A percentile compares a stretch with the other conserved stretches of the same genome.
Evolutionary conservation across 1,140 invertebrate species (phyloP).

Genomic region (Eupristina koningsbergeri): DNA sequence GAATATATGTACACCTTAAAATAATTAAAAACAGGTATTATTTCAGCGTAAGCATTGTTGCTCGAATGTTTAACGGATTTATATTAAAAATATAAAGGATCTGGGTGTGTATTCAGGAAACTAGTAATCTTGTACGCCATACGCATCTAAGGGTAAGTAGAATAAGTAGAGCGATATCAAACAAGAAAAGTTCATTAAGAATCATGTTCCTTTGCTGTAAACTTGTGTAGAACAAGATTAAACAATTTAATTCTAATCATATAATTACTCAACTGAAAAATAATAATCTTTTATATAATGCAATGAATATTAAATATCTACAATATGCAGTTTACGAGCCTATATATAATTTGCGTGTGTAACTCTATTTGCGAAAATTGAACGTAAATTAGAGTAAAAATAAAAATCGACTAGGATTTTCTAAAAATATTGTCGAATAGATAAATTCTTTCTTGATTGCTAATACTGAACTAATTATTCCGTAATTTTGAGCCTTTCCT

Average conservation of each 20-base stretch:
- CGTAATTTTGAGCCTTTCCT: background rate
- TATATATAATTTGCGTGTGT: too few relatives aligned
- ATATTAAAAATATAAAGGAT: background rate
- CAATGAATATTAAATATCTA: too few relatives aligned
- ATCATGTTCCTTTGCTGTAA: background rate
- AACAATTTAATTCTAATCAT: background rate
- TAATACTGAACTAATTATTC: background rate
- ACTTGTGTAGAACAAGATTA: background rate
- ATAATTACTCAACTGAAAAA: background rate
- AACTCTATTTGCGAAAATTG: too few relatives aligned
- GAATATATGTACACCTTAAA: background rate
- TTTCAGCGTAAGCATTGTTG: background rate
- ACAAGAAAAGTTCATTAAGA: background rate
- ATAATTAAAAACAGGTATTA: background rate
- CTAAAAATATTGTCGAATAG: background rate
- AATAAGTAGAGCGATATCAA: background rate
- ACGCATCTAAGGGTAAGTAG: background rate
- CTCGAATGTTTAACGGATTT: background rate
- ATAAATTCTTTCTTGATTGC: background rate
- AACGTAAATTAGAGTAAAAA: too few relatives aligned
- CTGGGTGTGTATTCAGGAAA: background rate
- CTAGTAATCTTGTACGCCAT: background rate
- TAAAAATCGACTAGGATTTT: background rate
- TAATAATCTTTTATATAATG: background rate
- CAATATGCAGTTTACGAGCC: too few relatives aligned